Base-by-base conservation (phyloP, 1,140 invertebrate species). In the Eubasilissa regina region DNA sequence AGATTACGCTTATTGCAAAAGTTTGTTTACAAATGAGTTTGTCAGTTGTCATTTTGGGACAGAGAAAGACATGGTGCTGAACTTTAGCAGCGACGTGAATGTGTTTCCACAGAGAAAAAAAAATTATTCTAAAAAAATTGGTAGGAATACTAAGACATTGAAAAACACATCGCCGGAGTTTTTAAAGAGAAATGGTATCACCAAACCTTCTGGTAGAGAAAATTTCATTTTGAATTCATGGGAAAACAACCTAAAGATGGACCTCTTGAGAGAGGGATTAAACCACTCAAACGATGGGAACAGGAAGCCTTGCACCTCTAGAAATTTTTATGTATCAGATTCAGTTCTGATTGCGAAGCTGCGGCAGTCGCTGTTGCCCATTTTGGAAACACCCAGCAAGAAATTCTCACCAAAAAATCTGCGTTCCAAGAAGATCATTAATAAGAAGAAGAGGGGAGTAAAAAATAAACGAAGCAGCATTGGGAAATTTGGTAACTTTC, bases 1-100 rank as follows among this genome's bases (percentile, higher is more conserved):
- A 0, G 90, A 93, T 83, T 93, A 93, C 84, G 87, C 89, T n/a
- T 91, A 89, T 64, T 93, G 91, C 80, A 89, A 89, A 81, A 90
- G 85, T 79, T 85, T 93, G 44, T 92, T 93, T 77, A 88, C 85
- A 78, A 89, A 88, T 55, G 91, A 92, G 82, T 86, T 92, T 48
- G 84, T 89, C 19, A 90, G 89, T 79, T 89, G 90, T 81, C 90
- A 90, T 13, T 89, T 87, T 83, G 85, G 87, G 58, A 84, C 88
- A 51, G 87, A 89, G 58, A 87, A 85, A 58, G 87, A 89, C 17
- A 85, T 92, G 79, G 87, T 85, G 70, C 83, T 93, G 72, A 90
- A 91, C 83, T 90, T 91, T 83, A 88, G 90, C 77, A 80, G 85
- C 6, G 84, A 86, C 19, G 85, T 85, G 78, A 72, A 76, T 19